Evolutionary conservation across 2,113 vertebrate species (phyloP), one percentile per base, ranked within the genome.

Genomic region (Trichomycterus rosablanca): DNA sequence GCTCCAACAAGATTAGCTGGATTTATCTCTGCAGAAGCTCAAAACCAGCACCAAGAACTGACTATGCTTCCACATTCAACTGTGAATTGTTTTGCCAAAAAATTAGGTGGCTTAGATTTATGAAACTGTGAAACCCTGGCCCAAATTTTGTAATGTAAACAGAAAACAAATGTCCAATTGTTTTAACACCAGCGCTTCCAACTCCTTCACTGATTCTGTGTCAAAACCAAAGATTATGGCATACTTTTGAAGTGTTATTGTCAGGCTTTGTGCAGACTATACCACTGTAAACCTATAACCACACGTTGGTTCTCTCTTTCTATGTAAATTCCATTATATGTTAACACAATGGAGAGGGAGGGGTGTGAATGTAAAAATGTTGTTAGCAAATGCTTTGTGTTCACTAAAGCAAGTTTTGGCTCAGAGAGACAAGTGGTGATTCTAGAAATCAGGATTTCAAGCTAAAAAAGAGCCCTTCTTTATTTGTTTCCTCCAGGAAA

Each of bases 201-300:
- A 64, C 75, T 72, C 58, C 62, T 24, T 62, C 71, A 59, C 71
- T 75, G 66, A 74, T 78, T 80, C 77, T 67, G 61, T 79, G 72
- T 83, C 74, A 81, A 78, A 83, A 81, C 83, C 74, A 68, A 83
- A 85, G 86, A 87, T 84, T 86, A 83, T 10, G 2, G 48, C 64
- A 37, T 30, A 76, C 79, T 83, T 82, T 79, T 63, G 70, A 82
- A 74, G 76, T 81, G 76, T 81, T 80, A 65, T 74, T 79, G 71
- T 68, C 48, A 72, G 79, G 70, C 62, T 73, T 76, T 77, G 58
- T 48, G 69, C 7, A 79, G 70, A 84, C 82, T 83, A 86, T 78
- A 59, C 52, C 1, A 5, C 54, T 34, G 68, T 75, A 81, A 86
- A 82, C 72, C 78, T 77, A 73, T 67, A 75, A 77, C 60, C 63